Evolutionary conservation across 2,888 invertebrate species (phyloP), one percentile per base, ranked within the genome.

Genomic region (Trichacis sp.): DNA sequence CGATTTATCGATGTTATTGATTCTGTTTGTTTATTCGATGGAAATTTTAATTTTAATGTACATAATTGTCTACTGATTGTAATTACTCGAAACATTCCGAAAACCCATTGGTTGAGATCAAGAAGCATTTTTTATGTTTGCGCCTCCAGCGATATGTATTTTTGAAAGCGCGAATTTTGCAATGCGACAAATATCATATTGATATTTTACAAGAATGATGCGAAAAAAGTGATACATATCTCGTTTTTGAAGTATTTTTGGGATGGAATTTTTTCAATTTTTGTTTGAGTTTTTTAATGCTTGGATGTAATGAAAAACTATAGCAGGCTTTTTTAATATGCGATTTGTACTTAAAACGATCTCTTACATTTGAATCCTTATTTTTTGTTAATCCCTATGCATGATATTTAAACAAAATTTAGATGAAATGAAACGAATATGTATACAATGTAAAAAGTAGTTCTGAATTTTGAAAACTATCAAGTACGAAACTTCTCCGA

Each of bases 391-490:
- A 5, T 24, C 24, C 24, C 3, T 8, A 24, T 24, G 24, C 24
- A 24, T 24, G 3, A 24, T 8, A 8, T 24, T 24, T 8, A 24
- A 24, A 8, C 8, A 24, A 24, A 24, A 24, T 24, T 24, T 24
- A 24, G 24, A 8, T 24, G 38, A 56, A 49, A 38, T 29, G 14
- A 11, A 56, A 57, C 45, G 52, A 30, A 42, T 64, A 68, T 59
- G 33, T 36, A 65, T 36, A 68, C 64, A 55, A 45, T 65, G 62
- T 66, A 64, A 63, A 64, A 64, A 64, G 57, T 57, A 50, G 24
- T 24, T 24, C 4, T 8, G 8, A 24, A 24, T 8, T 5, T 24
- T 24, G n/a, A n/a, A n/a, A n/a, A n/a, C n/a, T n/a, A n/a, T n/a
- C n/a, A n/a, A n/a, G n/a, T n/a, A n/a, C n/a, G n/a, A n/a, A n/a